phyloP scores from a whole-genome alignment of 2,888 invertebrate species.

The Theristus sp. region DNA sequence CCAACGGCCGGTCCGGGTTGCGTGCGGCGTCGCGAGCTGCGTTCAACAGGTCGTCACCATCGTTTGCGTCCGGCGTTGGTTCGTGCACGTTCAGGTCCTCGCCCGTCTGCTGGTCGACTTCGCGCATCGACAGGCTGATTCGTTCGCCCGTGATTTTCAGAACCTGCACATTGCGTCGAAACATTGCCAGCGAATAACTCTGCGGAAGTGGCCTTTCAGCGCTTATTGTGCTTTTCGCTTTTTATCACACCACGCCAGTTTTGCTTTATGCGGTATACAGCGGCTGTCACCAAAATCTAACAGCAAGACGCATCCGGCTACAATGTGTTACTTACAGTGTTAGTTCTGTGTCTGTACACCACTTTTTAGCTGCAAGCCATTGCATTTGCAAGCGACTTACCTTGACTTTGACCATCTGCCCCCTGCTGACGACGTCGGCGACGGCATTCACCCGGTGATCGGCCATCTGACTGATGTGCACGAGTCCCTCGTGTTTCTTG shows the following conservation, averaged over 20 bases:
- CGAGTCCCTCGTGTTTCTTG: conserved; percentile 75
- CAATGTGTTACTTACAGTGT: too few relatives aligned
- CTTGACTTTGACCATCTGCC: conserved; percentile 55
- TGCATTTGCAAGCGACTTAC: conserved; percentile 54
- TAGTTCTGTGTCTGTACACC: too few relatives aligned
- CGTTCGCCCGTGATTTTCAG: conserved; percentile 38
- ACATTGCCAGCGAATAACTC: too few relatives aligned
- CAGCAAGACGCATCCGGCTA: not conserved
- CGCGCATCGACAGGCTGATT: conserved; percentile 19
- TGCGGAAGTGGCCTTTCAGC: too few relatives aligned
- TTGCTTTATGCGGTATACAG: too few relatives aligned
- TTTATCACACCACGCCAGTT: too few relatives aligned
- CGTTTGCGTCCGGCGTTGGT: not conserved
- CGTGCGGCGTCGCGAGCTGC: conserved; percentile 47
- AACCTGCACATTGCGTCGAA: conserved; percentile 48
- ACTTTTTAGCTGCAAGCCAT: too few relatives aligned
- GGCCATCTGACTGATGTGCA: conserved; percentile 62
- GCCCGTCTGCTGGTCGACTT: conserved; percentile 85
- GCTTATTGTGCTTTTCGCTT: too few relatives aligned
- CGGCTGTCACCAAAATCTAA: not conserved
- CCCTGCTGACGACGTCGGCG: conserved; percentile 71
- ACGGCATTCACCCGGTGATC: conserved; percentile 63
- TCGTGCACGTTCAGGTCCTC: conserved; percentile 69
- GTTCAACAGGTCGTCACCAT: not conserved
- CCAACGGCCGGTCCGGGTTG: conserved; percentile 74